Evolutionary conservation across 2,888 invertebrate genomes (phyloP), one percentile per base, ranked within the genome.

Genomic region (Plutella xylostella): DNA sequence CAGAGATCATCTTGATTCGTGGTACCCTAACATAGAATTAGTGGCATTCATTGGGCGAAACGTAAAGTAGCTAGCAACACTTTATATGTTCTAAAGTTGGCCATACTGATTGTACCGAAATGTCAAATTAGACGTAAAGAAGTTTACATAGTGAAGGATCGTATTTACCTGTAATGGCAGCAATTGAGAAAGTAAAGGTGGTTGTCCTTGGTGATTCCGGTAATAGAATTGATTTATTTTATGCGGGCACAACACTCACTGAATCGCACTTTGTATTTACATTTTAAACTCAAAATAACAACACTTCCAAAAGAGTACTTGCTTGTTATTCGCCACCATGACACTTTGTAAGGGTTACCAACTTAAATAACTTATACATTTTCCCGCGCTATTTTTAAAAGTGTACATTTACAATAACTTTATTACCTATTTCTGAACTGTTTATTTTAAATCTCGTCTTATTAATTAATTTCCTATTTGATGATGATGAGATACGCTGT

Each of bases 181-280:
- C 91, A 52, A 92, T 94, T 61, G 94, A 95, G 75, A 92, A 94
- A 86, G 94, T 95, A 15, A 92, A 95, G 72, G 91, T 97, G 49
- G 88, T 97, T 58, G 91, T 97, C 48, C 89, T 97, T 49, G 97
- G 97, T 42, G 97, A 97, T 85, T 93, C 94, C 51, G 94, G 93
- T 92, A 86, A 74, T 45, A 20, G n/a, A 3, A 19, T 20, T 37
- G 19, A 20, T 19, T 4, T 11, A 12, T 49, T 53, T 48, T 44
- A 56, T 50, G 55, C 51, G 11, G 14, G 48, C 51, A 46, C 50
- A 50, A 50, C 63, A 68, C 66, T 63, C 52, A 48, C 48, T 54
- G 47, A 50, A 50, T 48, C 45, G 45, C 46, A 22, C 49, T 49
- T 46, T 48, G 47, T n/a, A 28, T 25, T 40, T 40, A 34, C 4